Conservation (phyloP, 2,888 invertebrate genomes). For the Saturnia pavonia region DNA sequence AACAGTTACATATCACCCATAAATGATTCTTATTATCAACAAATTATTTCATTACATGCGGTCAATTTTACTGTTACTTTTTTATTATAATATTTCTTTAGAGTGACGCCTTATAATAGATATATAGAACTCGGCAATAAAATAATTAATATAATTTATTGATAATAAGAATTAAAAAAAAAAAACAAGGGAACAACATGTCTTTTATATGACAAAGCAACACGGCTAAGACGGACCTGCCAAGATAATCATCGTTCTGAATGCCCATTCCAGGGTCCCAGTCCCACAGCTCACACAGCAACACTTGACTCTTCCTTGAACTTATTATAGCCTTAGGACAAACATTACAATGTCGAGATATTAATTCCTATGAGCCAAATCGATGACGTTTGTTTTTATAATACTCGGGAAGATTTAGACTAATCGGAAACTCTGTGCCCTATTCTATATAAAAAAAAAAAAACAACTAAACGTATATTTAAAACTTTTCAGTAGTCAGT, state of each 20-base stretch:
- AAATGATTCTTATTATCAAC: constrained; percentile 19
- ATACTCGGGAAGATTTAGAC: neutral
- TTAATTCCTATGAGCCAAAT: constrained; percentile 33
- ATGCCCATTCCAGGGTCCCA: constrained; percentile 91
- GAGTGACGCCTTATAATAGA: neutral
- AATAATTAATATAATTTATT: neutral
- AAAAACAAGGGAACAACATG: constrained; percentile 44
- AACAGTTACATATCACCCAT: constrained; percentile 17
- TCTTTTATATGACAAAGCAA: constrained; percentile 47
- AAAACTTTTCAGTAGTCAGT: constrained; percentile 4
- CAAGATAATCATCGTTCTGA: constrained; percentile 91
- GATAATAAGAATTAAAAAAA: constrained; percentile 48
- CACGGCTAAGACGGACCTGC: constrained; percentile 85
- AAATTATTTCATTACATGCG: neutral
- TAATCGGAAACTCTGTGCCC: neutral
- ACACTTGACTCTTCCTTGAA: constrained; percentile 87
- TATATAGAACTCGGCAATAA: neutral
- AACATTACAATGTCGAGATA: constrained; percentile 55
- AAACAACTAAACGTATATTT: neutral
- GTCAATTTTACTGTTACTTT: neutral
- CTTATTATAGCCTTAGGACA: constrained; percentile 88
- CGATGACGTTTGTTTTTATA: neutral
- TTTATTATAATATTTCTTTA: neutral
- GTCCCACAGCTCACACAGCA: constrained; percentile 90
- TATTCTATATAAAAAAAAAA: neutral